Percentiles rank a stretch among this genome's conserved stretches.
Conservation (phyloP, 2,113 vertebrate species). For the Archilochus colubris region DNA sequence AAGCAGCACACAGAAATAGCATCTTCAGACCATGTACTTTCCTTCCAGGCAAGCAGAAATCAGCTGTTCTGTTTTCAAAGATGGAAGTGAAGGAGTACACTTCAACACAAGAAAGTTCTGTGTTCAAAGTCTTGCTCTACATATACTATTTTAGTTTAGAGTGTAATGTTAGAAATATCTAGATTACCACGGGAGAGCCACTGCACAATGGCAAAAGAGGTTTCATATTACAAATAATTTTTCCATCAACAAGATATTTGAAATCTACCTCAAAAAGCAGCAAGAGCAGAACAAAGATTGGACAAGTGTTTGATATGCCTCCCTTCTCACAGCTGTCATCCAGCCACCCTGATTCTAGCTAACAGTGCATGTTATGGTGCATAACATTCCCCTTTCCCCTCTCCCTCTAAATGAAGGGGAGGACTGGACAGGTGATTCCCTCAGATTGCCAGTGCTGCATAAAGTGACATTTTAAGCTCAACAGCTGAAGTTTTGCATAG, state of each 20-base stretch:
- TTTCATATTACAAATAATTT: not conserved
- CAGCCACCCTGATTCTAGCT: not conserved
- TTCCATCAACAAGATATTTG: not conserved
- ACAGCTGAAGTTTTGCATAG: conserved; percentile 44
- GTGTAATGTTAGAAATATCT: not conserved
- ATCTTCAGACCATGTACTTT: not conserved
- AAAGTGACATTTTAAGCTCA: conserved; percentile 37
- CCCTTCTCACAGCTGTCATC: conserved; percentile 41
- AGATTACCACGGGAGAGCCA: not conserved
- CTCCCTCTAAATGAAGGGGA: not conserved
- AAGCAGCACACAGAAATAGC: conserved; percentile 33
- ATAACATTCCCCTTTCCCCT: not conserved
- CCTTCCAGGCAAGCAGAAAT: not conserved
- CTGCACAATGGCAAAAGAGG: not conserved
- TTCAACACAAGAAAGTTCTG: not conserved
- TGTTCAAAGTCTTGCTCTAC: not conserved
- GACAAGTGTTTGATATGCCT: not conserved
- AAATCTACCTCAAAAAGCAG: conserved; percentile 1
- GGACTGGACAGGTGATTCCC: conserved; percentile 34
- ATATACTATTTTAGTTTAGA: not conserved
- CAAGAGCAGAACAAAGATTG: not conserved
- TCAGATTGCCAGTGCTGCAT: not conserved
- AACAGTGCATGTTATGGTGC: rapidly evolving
- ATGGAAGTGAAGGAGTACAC: not conserved
- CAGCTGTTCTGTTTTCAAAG: not conserved